Percentiles rank a stretch among this genome's conserved stretches.
Conservation (phyloP, 2,888 invertebrate genomes). For the Drosophila prolongata region DNA sequence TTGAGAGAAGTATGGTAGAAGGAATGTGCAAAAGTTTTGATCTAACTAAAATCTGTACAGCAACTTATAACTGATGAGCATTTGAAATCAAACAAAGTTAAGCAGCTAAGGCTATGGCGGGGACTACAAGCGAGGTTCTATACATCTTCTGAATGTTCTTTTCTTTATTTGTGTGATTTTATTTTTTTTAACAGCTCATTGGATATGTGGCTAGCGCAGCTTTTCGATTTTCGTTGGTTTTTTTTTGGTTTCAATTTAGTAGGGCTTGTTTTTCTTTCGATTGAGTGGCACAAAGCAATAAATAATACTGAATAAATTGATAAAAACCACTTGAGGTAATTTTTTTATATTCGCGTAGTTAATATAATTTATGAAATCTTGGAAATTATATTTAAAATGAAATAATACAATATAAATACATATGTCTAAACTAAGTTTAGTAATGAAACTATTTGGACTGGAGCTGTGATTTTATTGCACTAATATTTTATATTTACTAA, state of each 20-base stretch:
- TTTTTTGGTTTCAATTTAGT: conserved; percentile 11
- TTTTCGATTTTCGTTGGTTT: conserved; percentile 32
- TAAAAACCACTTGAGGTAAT: conserved; percentile 64
- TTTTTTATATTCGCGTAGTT: conserved; percentile 15
- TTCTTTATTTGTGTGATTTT: not conserved
- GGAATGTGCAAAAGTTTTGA: conserved; percentile 20
- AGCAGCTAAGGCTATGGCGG: conserved; percentile 21
- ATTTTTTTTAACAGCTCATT: conserved; percentile 32
- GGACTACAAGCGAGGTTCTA: conserved; percentile 32
- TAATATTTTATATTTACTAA: not conserved
- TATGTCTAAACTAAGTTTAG: conserved; percentile 16
- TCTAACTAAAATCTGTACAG: conserved; percentile 27
- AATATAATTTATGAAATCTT: conserved; percentile 16
- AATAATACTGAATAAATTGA: conserved; percentile 76
- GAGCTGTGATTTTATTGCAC: not conserved
- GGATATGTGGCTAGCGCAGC: conserved; percentile 23
- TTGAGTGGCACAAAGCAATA: conserved; percentile 65
- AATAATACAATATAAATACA: conserved; percentile 7
- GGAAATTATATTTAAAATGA: conserved; percentile 12
- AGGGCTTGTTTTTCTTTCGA: conserved; percentile 10
- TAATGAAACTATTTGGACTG: conserved; percentile 2
- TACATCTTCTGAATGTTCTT: conserved; percentile 11
- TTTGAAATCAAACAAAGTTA: conserved; percentile 19
- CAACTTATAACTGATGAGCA: conserved; percentile 26
- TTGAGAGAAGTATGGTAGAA: conserved; percentile 16